phyloP scores from a whole-genome alignment of 2,888 invertebrate species.

The Amiota communis region DNA sequence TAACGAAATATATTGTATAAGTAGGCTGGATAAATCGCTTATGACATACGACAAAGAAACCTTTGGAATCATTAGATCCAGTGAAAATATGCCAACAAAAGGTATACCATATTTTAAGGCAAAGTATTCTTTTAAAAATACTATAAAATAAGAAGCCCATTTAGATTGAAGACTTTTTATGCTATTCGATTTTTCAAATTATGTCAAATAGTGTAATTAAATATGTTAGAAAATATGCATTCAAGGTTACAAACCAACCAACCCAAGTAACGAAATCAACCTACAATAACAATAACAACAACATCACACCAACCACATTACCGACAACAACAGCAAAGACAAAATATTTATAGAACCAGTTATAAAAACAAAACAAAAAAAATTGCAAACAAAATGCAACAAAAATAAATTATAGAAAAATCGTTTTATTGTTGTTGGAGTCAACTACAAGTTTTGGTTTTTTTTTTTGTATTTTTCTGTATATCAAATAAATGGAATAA shows the following conservation, averaged over 20 bases:
- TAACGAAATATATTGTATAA: no score
- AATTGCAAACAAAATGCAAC: conserved; percentile 34
- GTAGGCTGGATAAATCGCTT: no score
- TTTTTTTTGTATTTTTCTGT: background rate
- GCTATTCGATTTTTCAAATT: no score
- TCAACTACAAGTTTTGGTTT: conserved; percentile 53
- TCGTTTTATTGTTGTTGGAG: conserved; percentile 40
- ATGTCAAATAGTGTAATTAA: background rate
- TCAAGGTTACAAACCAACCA: conserved; percentile 50
- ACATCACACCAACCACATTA: conserved; percentile 37
- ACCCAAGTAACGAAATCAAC: conserved; percentile 44
- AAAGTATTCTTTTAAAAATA: no score
- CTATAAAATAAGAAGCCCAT: no score
- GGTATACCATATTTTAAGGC: no score
- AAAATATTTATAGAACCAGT: conserved; percentile 26
- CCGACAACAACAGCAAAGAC: conserved; percentile 29
- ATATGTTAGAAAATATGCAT: conserved; percentile 35
- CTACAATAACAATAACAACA: conserved; percentile 26
- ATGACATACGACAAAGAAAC: no score
- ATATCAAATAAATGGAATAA: background rate
- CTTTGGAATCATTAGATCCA: no score
- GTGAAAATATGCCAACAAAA: no score
- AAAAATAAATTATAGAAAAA: conserved; percentile 42
- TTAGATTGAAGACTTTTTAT: no score
- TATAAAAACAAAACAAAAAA: conserved; percentile 32